Evolutionary conservation across 1,140 invertebrate species (phyloP).

Genomic region (Drepana arcuata): DNA sequence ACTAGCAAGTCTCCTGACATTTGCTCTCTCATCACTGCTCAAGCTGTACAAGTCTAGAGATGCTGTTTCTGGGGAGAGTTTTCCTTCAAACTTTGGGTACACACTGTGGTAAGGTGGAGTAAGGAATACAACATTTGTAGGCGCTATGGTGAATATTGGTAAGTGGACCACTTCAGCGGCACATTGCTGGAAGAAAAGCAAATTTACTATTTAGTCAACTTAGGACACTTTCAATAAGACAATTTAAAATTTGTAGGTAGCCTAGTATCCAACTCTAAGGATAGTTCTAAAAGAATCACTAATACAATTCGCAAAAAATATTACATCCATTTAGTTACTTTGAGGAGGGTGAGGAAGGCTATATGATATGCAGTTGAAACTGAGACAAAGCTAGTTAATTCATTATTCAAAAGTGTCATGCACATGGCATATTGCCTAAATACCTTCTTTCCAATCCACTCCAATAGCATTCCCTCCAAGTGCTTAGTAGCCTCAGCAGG

Average conservation of each 20-base stretch:
- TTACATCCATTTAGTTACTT: no score
- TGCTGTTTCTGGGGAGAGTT: conserved; percentile 46
- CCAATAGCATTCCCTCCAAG: conserved; percentile 43
- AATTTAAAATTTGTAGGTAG: no score
- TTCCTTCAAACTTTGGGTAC: conserved; percentile 73
- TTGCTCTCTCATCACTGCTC: conserved; percentile 37
- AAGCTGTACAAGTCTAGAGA: conserved; percentile 62
- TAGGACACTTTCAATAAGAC: no score
- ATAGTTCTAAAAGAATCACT: no score
- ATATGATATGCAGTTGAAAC: no score
- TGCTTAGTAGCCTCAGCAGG: conserved; percentile 39
- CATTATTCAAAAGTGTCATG: background rate
- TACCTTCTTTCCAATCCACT: conserved; percentile 57
- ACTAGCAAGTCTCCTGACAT: conserved; percentile 64
- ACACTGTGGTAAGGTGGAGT: conserved; percentile 75
- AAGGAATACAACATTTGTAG: conserved; percentile 76
- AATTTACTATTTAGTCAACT: no score
- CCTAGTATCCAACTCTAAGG: no score
- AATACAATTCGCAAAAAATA: no score
- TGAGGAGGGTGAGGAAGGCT: no score
- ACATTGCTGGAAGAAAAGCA: conserved; percentile 62
- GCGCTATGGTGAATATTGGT: conserved; percentile 74
- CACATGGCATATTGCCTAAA: background rate
- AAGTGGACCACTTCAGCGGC: conserved; percentile 75
- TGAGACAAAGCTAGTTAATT: no score